Percentiles rank a stretch among this genome's conserved stretches.
These are phyloP conservation scores for Lypha dubia DNA, from an alignment of 2,888 invertebrate genomes.

Conservation along the genomic window DNA sequence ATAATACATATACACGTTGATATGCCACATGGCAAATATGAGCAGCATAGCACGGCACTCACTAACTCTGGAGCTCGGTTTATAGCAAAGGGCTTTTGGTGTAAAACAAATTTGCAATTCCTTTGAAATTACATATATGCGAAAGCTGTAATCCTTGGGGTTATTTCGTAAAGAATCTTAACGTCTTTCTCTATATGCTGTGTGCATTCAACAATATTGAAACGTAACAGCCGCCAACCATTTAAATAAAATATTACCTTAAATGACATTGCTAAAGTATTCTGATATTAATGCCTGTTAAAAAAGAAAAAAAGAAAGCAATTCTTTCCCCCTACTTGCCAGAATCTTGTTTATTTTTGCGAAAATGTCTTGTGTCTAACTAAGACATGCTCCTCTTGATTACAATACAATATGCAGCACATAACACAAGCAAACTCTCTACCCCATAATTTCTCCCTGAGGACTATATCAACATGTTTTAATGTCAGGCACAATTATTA, in stretches of 20 bases:
- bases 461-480: slow-evolving; percentile 70
- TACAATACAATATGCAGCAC: slow-evolving; percentile 19
- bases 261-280: slow-evolving; percentile 48
- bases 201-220: slow-evolving; percentile 30
- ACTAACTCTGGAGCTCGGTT: not conserved
- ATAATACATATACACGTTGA: slow-evolving; percentile 17
- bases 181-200: not conserved
- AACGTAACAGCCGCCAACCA: slow-evolving; percentile 15
- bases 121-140: slow-evolving; percentile 39
- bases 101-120: slow-evolving; percentile 29
- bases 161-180: not conserved
- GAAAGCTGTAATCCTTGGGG: slow-evolving; percentile 52
- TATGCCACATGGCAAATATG: not conserved
- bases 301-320: not conserved
- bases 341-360: not conserved
- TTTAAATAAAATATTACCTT: slow-evolving; percentile 63
- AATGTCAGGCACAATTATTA: slow-evolving; percentile 18
- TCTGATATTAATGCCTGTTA: slow-evolving; percentile 17
- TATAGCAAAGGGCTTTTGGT: slow-evolving; percentile 14
- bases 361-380: not conserved
- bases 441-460: slow-evolving; percentile 76
- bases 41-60: not conserved
- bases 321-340: not conserved
- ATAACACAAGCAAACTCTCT: not conserved
- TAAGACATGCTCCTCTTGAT: slow-evolving; percentile 11